Conservation (phyloP, 2,797 vertebrate genomes). For the Malurus splendens region DNA sequence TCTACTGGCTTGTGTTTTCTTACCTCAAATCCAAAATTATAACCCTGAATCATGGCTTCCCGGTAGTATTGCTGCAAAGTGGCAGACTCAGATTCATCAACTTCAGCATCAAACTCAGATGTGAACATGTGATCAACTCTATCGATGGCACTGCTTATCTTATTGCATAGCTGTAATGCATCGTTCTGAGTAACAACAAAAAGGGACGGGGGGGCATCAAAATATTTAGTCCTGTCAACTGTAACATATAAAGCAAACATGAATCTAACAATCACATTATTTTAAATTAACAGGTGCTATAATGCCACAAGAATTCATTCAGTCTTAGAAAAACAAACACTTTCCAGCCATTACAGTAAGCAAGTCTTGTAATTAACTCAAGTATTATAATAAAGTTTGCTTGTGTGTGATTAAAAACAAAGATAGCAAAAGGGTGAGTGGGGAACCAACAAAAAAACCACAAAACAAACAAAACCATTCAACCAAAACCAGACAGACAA, state of each 20-base stretch:
- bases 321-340: not conserved
- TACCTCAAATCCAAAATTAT: conserved; percentile 99
- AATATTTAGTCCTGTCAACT: not conserved
- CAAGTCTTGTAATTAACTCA: not conserved
- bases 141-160: conserved; percentile 90
- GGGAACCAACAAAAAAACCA: not conserved
- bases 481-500: not conserved
- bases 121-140: conserved; percentile 94
- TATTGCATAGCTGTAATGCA: conserved; percentile 91
- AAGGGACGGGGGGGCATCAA: not conserved
- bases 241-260: not conserved
- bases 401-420: not conserved
- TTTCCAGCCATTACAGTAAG: not conserved
- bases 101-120: conserved; percentile 89
- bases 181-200: conserved; percentile 77
- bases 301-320: not conserved
- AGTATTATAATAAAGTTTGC: not conserved
- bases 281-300: not conserved
- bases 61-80: conserved; percentile 95
- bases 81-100: conserved; percentile 89
- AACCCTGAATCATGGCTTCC: conserved; percentile 97
- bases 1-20: not conserved
- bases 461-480: not conserved
- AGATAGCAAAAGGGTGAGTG: not conserved
- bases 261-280: not conserved